Percentiles rank a stretch among this genome's conserved stretches.
Conservation (phyloP, 2,888 invertebrate species). For the Homarus gammarus region DNA sequence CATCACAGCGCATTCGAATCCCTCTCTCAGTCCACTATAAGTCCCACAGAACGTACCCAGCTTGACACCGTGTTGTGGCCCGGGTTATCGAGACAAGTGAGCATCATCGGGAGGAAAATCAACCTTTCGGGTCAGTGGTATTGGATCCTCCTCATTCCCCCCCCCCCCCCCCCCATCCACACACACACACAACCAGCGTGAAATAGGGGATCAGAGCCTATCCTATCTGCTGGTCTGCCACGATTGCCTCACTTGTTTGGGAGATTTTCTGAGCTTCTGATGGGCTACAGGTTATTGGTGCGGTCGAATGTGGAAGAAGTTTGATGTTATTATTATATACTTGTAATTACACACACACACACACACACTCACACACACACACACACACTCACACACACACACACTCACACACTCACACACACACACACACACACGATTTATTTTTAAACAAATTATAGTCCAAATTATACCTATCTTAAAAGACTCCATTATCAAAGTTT, state of each 20-base stretch:
- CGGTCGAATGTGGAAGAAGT: no score
- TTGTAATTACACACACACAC: slow-evolving; percentile 23
- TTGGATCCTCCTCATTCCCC: no score
- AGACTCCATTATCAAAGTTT: no score
- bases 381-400: slow-evolving; percentile 6
- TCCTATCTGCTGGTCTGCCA: background rate
- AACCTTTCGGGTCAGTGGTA: background rate
- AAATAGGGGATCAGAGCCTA: background rate
- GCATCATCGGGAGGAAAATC: background rate
- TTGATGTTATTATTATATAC: no score
- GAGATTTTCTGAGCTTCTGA: background rate
- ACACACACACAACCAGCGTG: background rate
- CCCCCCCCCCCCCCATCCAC: no score
- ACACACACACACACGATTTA: slow-evolving; percentile 19
- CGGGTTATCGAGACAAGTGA: background rate
- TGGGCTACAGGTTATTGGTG: background rate
- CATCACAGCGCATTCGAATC: no score
- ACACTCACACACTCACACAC: background rate
- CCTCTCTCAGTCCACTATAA: no score
- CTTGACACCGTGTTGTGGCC: no score
- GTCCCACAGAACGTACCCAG: no score
- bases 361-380: slow-evolving; percentile 31
- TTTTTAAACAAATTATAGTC: slow-evolving; percentile 4
- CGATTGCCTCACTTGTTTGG: no score
- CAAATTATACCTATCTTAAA: slow-evolving; percentile 6